Evolutionary conservation across 2,888 invertebrate species (phyloP).

Genomic region (Eledone cirrhosa): DNA sequence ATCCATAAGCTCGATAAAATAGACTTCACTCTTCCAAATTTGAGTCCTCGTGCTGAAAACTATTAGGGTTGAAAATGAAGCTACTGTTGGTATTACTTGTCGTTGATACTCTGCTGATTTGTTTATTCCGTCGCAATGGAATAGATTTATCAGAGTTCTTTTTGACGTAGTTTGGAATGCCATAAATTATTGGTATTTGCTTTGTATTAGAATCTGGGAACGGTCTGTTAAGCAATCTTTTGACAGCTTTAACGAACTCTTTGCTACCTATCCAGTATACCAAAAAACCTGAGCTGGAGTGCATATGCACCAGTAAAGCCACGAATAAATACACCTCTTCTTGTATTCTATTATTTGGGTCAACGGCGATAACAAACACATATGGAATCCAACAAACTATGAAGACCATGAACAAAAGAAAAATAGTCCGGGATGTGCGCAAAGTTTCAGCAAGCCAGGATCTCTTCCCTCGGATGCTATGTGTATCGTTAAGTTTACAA

Average conservation of each 20-base stretch:
- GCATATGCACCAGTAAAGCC: constrained; percentile 57
- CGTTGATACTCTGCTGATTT: too few relatives aligned
- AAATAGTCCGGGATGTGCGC: constrained; percentile 50
- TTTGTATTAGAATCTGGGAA: too few relatives aligned
- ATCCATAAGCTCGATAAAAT: too few relatives aligned
- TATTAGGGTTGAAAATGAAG: too few relatives aligned
- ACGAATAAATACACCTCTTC: constrained; percentile 52
- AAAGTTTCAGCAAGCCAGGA: constrained; percentile 50
- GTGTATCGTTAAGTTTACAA: constrained; percentile 41
- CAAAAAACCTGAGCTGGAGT: constrained; percentile 53
- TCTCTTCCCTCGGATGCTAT: constrained; percentile 35
- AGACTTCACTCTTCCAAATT: too few relatives aligned
- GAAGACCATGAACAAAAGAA: constrained; percentile 53
- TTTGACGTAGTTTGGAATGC: too few relatives aligned
- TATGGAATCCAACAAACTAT: constrained; percentile 59
- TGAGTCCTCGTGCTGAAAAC: too few relatives aligned
- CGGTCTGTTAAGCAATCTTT: constrained; percentile 31
- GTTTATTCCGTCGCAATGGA: too few relatives aligned
- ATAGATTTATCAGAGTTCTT: too few relatives aligned
- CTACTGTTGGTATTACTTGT: too few relatives aligned
- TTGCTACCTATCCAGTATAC: constrained; percentile 52
- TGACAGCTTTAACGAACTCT: constrained; percentile 42
- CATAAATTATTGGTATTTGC: too few relatives aligned
- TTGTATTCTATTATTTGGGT: constrained; percentile 43
- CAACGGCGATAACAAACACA: constrained; percentile 52